A percentile compares a stretch with the other conserved stretches of the same genome.
Evolutionary conservation across 1,140 invertebrate genomes (phyloP).

Genomic region (Zaprionus africanus): DNA sequence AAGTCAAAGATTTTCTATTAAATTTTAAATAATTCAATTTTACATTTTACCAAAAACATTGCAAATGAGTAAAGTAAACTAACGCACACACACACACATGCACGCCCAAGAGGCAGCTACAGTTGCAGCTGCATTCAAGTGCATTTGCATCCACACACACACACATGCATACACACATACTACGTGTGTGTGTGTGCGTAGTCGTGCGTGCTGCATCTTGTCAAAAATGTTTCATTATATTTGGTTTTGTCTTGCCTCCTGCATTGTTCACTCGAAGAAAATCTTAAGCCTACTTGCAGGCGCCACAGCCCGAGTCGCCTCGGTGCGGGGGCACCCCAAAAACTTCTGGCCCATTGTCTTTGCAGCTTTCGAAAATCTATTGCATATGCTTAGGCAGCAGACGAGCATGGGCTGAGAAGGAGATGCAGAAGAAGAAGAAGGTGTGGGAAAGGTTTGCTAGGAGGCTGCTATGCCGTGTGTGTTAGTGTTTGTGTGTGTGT

Average conservation of each 20-base stretch:
- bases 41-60: conserved; percentile 81
- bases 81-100: conserved; percentile 32
- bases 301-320: neutral
- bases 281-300: conserved; percentile 74
- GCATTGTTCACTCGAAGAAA: conserved; percentile 71
- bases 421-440: neutral
- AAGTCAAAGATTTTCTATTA: conserved; percentile 83
- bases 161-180: neutral
- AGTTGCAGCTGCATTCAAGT: conserved; percentile 45
- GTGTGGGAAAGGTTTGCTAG: neutral
- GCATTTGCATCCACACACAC: neutral
- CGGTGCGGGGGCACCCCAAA: neutral
- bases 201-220: conserved; percentile 65
- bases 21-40: conserved; percentile 83
- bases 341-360: conserved; percentile 51
- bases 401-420: conserved; percentile 4
- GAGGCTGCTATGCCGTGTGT: neutral
- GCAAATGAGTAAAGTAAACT: conserved; percentile 81
- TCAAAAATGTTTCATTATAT: conserved; percentile 81
- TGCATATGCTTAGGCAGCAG: conserved; percentile 63
- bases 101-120: conserved; percentile 21
- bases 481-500: neutral
- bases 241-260: conserved; percentile 66
- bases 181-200: conserved; percentile 31
- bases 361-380: conserved; percentile 60